A percentile compares a stretch with the other conserved stretches of the same genome.
phyloP scores from a whole-genome alignment of 2,113 vertebrate species.

The Lasiurus cinereus region DNA sequence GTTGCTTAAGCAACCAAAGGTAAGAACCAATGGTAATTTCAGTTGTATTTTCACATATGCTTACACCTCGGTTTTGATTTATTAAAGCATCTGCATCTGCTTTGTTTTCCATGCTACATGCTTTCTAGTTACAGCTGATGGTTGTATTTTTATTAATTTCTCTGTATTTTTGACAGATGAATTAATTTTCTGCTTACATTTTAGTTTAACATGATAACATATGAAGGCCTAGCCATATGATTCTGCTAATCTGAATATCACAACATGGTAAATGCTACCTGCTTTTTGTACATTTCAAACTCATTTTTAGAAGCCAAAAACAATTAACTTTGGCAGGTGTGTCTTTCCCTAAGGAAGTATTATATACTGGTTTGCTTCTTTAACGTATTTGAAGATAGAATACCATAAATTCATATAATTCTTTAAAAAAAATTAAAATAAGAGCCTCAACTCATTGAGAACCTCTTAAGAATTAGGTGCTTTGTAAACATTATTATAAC shows the following conservation, averaged over 20 bases:
- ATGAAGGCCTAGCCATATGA: not conserved
- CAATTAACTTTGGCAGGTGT: not conserved
- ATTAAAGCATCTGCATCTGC: not conserved
- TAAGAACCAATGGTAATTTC: slow-evolving; percentile 54
- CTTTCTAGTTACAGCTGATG: not conserved
- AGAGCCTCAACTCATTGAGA: not conserved
- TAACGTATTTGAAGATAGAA: slow-evolving; percentile 27
- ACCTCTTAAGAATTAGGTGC: not conserved
- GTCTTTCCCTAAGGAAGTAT: not conserved
- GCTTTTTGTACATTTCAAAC: not conserved
- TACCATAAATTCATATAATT: not conserved
- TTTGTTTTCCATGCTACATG: not conserved
- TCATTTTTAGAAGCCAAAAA: slow-evolving; percentile 44
- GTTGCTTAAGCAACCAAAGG: slow-evolving; percentile 67
- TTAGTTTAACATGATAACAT: slow-evolving; percentile 43
- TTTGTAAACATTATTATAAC: not conserved
- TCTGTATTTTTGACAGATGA: slow-evolving; percentile 23
- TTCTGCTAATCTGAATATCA: slow-evolving; percentile 36
- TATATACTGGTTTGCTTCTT: slow-evolving; percentile 11
- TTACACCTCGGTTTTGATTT: slow-evolving; percentile 18
- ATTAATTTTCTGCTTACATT: not conserved
- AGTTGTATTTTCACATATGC: not conserved
- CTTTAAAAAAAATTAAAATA: slow-evolving; percentile 16
- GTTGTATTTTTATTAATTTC: not conserved
- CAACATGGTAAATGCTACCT: not conserved